These are phyloP conservation scores for Chaenocephalus aceratus DNA, from an alignment of 2,113 vertebrate genomes.

Conservation along the genomic window DNA sequence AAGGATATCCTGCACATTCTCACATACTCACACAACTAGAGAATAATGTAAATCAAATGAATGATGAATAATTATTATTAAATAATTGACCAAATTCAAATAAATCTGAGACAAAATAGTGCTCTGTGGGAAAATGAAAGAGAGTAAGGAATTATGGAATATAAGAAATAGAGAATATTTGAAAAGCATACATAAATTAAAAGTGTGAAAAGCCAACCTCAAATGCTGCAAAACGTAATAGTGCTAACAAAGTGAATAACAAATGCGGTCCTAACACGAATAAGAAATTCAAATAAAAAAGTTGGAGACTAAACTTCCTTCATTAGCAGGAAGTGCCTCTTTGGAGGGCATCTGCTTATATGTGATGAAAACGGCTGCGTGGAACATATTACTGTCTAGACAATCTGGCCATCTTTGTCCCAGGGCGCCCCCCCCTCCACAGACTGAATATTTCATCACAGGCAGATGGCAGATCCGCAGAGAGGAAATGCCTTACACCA, in stretches of 20 bases:
- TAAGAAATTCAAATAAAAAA: slow-evolving; percentile 14
- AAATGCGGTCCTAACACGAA: background rate
- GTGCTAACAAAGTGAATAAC: background rate
- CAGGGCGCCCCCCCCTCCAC: slow-evolving; percentile 21
- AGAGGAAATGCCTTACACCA: slow-evolving; percentile 59
- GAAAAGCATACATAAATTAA: background rate
- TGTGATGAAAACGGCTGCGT: slow-evolving; percentile 37
- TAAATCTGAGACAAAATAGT: too few relatives aligned
- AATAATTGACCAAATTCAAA: background rate
- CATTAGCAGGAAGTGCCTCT: slow-evolving; percentile 12
- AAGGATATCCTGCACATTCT: background rate
- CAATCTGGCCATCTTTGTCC: slow-evolving; percentile 59
- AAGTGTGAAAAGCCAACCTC: background rate
- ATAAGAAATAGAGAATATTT: background rate
- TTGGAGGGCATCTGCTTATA: slow-evolving; percentile 11
- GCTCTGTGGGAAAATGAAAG: background rate
- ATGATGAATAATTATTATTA: background rate
- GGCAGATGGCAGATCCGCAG: slow-evolving; percentile 57
- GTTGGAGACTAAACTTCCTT: slow-evolving; percentile 33
- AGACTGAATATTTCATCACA: slow-evolving; percentile 50
- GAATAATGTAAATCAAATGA: too few relatives aligned
- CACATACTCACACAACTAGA: background rate
- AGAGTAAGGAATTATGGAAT: background rate
- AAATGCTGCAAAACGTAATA: background rate
- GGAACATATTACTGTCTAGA: slow-evolving; percentile 31